phyloP scores from a whole-genome alignment of 2,113 vertebrate genomes.

The Castor canadensis region DNA sequence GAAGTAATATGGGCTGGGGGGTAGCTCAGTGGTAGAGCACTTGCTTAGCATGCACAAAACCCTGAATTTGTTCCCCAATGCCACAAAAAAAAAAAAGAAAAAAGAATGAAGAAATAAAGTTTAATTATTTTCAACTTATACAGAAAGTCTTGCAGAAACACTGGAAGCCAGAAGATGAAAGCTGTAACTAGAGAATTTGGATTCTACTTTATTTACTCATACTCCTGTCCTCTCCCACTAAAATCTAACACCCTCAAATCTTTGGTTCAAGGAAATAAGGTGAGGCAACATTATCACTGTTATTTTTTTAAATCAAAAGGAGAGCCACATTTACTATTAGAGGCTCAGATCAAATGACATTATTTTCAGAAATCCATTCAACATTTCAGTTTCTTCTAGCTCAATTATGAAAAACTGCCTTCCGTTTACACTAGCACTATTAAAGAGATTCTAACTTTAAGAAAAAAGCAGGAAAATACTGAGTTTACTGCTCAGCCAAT shows the following conservation, averaged over 20 bases:
- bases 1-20: neutral
- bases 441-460: constrained; percentile 20
- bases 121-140: neutral
- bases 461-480: constrained; percentile 3
- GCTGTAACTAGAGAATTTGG: neutral
- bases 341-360: constrained; percentile 13
- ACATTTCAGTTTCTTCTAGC: neutral
- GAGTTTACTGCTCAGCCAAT: constrained; percentile 6
- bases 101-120: too few relatives aligned
- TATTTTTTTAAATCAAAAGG: neutral
- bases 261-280: constrained; percentile 15
- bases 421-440: neutral
- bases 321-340: neutral
- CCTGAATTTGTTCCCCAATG: neutral
- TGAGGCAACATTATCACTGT: neutral
- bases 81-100: neutral
- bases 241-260: neutral
- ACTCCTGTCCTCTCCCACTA: neutral
- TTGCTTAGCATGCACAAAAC: neutral
- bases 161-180: neutral
- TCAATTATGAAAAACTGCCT: constrained; percentile 34
- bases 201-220: neutral
- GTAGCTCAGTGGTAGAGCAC: neutral
- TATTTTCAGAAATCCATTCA: constrained; percentile 29
- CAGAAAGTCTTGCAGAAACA: neutral